phyloP scores from a whole-genome alignment of 2,113 vertebrate species.

The Psammodynastes pulverulentus region DNA sequence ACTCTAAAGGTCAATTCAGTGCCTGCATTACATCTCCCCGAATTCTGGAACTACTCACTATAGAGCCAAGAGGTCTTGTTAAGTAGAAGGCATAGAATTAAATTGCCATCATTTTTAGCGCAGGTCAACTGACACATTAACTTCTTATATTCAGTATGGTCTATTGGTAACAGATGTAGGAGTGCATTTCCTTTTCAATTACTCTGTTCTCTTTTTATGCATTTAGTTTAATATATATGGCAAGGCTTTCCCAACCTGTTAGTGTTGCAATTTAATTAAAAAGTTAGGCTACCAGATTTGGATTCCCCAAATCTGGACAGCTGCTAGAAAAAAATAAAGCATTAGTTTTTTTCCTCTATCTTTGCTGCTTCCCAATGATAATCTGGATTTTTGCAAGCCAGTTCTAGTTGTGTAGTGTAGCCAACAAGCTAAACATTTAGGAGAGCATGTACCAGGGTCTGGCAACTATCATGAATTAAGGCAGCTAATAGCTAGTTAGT shows the following conservation, averaged over 20 bases:
- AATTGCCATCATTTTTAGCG: slow-evolving; percentile 12
- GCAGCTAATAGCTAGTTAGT: background rate
- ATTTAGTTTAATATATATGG: slow-evolving; percentile 1
- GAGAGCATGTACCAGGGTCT: background rate
- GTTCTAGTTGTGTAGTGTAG: background rate
- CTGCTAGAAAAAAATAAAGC: background rate
- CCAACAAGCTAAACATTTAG: background rate
- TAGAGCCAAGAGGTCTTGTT: slow-evolving; percentile 26
- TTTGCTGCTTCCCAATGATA: background rate
- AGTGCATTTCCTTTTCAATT: background rate
- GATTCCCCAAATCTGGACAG: background rate
- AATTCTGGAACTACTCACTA: slow-evolving; percentile 34
- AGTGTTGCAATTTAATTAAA: slow-evolving; percentile 27
- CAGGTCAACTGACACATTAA: background rate
- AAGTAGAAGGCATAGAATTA: slow-evolving; percentile 32
- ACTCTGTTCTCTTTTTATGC: background rate
- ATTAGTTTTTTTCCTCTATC: background rate
- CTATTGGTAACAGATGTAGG: slow-evolving; percentile 2
- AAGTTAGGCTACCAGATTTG: background rate
- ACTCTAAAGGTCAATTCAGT: background rate
- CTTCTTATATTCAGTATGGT: background rate
- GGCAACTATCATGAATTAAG: background rate
- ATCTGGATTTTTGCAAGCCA: background rate
- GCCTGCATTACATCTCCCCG: background rate
- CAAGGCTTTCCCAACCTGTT: slow-evolving; percentile 38